These are phyloP conservation scores for Heliconius erato DNA, from an alignment of 2,888 invertebrate genomes.

Conservation along the genomic window DNA sequence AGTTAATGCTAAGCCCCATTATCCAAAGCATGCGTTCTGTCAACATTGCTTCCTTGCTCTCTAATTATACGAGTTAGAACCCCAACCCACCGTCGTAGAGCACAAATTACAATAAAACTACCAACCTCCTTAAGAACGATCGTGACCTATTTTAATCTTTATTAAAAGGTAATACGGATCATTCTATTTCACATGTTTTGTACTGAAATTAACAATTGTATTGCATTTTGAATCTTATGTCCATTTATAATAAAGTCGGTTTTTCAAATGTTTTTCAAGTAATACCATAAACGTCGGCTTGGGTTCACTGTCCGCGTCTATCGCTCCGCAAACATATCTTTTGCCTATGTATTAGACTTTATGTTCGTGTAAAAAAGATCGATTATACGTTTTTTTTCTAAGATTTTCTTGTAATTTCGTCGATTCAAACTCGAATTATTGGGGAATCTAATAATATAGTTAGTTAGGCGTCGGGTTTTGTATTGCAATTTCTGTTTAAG, in stretches of 20 bases:
- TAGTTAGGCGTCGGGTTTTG: conserved; percentile 43
- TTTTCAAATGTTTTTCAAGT: not conserved
- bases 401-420: conserved; percentile 36
- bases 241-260: not conserved
- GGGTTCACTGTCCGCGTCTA: conserved; percentile 60
- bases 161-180: conserved; percentile 42
- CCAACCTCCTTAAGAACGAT: conserved; percentile 21
- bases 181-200: conserved; percentile 29
- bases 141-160: conserved; percentile 44
- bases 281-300: conserved; percentile 48
- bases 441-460: conserved; percentile 54
- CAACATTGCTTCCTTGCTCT: conserved; percentile 43
- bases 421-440: conserved; percentile 50
- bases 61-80: conserved; percentile 2
- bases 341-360: conserved; percentile 41
- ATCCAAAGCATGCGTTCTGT: conserved; percentile 42
- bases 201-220: conserved; percentile 9
- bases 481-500: conserved; percentile 31
- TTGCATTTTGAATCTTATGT: conserved; percentile 37
- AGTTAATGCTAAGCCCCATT: conserved; percentile 43
- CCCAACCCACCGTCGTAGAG: conserved; percentile 4
- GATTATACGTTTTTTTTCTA: conserved; percentile 36
- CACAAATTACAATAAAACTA: not conserved
- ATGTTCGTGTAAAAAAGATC: conserved; percentile 36
- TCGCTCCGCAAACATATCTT: conserved; percentile 52